phyloP scores from a whole-genome alignment of 2,888 invertebrate genomes.

The Carterocephalus palaemon region DNA sequence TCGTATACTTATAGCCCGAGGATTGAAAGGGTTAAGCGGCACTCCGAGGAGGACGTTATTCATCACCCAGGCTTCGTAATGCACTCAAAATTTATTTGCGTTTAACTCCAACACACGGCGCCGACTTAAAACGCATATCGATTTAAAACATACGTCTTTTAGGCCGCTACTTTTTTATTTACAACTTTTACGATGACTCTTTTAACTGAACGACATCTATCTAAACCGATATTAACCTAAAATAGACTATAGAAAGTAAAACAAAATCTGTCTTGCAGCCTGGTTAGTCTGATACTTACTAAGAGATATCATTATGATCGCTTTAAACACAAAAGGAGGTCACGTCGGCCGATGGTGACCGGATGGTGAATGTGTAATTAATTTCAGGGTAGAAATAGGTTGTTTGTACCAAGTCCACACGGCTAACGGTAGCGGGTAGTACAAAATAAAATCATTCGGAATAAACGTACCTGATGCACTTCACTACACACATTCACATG shows the following conservation, averaged over 20 bases:
- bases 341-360: slow-evolving; percentile 46
- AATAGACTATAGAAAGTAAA: slow-evolving; percentile 29
- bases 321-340: slow-evolving; percentile 51
- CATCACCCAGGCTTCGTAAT: slow-evolving; percentile 63
- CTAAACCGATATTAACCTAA: slow-evolving; percentile 48
- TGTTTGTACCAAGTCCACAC: slow-evolving; percentile 23
- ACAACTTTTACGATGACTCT: slow-evolving; percentile 39
- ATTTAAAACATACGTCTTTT: slow-evolving; percentile 50
- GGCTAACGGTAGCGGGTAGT: slow-evolving; percentile 33
- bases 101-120: slow-evolving; percentile 57
- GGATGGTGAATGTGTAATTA: slow-evolving; percentile 42
- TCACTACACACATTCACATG: slow-evolving; percentile 36
- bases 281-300: slow-evolving; percentile 34
- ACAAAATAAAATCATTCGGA: slow-evolving; percentile 27
- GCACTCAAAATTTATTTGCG: slow-evolving; percentile 72
- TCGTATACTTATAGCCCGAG: slow-evolving; percentile 15
- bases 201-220: slow-evolving; percentile 43
- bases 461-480: slow-evolving; percentile 31
- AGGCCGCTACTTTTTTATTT: slow-evolving; percentile 38
- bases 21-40: slow-evolving; percentile 56
- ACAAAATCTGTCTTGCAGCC: slow-evolving; percentile 29
- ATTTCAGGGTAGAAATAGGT: slow-evolving; percentile 32
- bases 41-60: slow-evolving; percentile 55
- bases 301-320: slow-evolving; percentile 52
- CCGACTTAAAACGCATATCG: slow-evolving; percentile 52